These are phyloP conservation scores for Bombus cullumanus DNA, from an alignment of 1,140 invertebrate genomes.

Conservation along the genomic window DNA sequence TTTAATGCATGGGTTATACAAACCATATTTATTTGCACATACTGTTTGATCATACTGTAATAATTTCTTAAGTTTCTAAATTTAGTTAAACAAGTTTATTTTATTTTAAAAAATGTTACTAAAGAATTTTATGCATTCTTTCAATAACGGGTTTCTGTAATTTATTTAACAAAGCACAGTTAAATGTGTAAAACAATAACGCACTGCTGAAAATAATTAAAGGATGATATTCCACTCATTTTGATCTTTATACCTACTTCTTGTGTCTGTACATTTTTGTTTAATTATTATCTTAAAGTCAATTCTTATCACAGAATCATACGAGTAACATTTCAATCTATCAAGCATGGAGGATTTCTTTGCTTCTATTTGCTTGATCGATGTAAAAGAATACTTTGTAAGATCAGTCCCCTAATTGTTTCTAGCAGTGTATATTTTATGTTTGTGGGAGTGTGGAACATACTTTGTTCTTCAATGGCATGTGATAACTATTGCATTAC, in stretches of 20 bases:
- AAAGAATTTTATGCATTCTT: background rate
- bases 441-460: background rate
- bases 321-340: background rate
- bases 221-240: background rate
- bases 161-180: constrained; percentile 24
- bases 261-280: background rate
- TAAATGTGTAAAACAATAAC: background rate
- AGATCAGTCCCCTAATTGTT: background rate
- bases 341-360: background rate
- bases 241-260: background rate
- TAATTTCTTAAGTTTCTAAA: constrained; percentile 15
- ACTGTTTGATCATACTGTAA: constrained; percentile 14
- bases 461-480: background rate
- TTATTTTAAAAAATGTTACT: background rate
- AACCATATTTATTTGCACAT: constrained; percentile 10
- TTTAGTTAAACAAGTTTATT: constrained; percentile 1
- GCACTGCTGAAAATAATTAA: background rate
- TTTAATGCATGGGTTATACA: constrained; percentile 28
- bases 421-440: background rate
- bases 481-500: constrained; percentile 2
- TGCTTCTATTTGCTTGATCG: background rate
- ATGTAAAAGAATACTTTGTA: background rate
- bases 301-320: no score
- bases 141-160: background rate
- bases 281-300: no score